Conservation (phyloP, 2,113 vertebrate species). For the Pycnonotus jocosus region DNA sequence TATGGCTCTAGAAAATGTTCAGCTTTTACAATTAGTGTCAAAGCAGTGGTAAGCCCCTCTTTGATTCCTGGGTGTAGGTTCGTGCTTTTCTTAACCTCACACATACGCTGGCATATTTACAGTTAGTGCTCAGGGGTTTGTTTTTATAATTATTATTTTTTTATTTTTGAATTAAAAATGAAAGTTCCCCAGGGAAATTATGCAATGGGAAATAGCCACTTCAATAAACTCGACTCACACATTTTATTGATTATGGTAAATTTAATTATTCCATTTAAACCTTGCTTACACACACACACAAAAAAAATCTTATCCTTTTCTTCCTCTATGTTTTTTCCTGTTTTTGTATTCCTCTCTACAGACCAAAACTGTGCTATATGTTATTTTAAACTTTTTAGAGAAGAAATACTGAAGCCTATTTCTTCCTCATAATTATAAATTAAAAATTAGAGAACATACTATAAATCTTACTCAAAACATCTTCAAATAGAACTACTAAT, state of each 20-base stretch:
- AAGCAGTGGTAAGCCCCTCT: constrained; percentile 55
- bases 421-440: background rate
- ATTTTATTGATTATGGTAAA: constrained; percentile 75
- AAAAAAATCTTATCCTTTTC: constrained; percentile 16
- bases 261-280: constrained; percentile 72
- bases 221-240: constrained; percentile 71
- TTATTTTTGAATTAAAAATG: constrained; percentile 75
- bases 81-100: constrained; percentile 68
- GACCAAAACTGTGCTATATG: background rate
- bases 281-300: constrained; percentile 32
- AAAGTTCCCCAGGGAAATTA: constrained; percentile 71
- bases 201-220: constrained; percentile 75
- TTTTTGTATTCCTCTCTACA: background rate
- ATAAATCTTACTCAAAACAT: constrained; percentile 44
- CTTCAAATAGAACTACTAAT: constrained; percentile 21
- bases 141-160: constrained; percentile 17
- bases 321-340: constrained; percentile 51
- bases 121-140: constrained; percentile 53
- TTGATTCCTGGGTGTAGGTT: constrained; percentile 66
- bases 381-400: constrained; percentile 1
- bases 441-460: background rate
- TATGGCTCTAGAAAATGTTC: constrained; percentile 52
- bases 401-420: background rate
- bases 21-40: constrained; percentile 60
- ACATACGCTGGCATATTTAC: constrained; percentile 66